Evolutionary conservation across 2,113 vertebrate genomes (phyloP), one percentile per base, ranked within the genome.

Genomic region (Acinonyx jubatus): DNA sequence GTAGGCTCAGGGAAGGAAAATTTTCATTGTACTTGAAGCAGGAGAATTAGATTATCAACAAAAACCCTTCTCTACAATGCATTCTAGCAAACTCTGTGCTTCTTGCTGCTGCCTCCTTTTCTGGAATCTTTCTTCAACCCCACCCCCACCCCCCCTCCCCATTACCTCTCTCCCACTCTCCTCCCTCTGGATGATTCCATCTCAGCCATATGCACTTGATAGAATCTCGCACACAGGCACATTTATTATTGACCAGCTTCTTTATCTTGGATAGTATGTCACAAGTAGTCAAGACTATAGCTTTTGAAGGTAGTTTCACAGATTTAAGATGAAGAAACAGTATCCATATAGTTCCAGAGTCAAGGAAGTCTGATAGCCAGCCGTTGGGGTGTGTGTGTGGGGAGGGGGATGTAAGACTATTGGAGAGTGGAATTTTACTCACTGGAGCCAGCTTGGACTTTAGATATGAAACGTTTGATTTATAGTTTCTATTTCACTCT

Each of bases 401-500:
- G 57, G 57, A 21, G 57, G 57, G 57, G 21, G 8, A 61, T 8
- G 21, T 11, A n/a, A 57, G 86, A 52, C 74, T 55, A 18, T 41
- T 74, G 95, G 96, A 94, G 80, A 96, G 94, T 80, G 71, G 95
- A 76, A 93, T 97, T 98, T 96, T 97, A 94, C 93, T 97, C 91
- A 73, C 80, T 87, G 92, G 92, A 95, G 92, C 92, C 55, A 19
- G 76, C 92, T 80, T 71, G 92, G 95, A 94, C 79, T 96, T 94
- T 50, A 94, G 96, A 96, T 96, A 96, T 96, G 97, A 98, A 98
- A 96, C 10, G 4, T 96, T 98, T 98, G 97, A 97, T 98, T 98
- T 98, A 98, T 98, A 90, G 97, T 95, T 98, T 97, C 98, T 96
- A 98, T 98, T 98, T 97, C 96, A 69, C 65, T 96, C 92, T 96